Percentiles rank a stretch among this genome's conserved stretches.
Conservation (phyloP, 2,888 invertebrate genomes). For the Melinaea marsaeus region DNA sequence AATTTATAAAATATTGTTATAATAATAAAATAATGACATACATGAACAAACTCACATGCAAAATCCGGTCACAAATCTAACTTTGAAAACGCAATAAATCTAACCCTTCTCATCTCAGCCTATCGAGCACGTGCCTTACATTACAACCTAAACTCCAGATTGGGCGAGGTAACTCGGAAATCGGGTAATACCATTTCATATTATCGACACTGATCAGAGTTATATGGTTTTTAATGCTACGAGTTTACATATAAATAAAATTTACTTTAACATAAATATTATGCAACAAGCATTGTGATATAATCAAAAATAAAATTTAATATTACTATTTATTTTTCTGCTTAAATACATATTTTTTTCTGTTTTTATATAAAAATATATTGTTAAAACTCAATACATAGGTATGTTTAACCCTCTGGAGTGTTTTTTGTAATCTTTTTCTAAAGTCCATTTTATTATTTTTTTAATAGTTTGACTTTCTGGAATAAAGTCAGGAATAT, state of each 20-base stretch:
- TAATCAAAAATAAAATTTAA: no score
- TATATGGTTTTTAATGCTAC: background rate
- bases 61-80: slow-evolving; percentile 12
- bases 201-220: slow-evolving; percentile 6
- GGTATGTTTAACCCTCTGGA: no score
- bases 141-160: slow-evolving; percentile 14
- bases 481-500: no score
- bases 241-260: background rate
- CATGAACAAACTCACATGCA: background rate
- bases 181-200: slow-evolving; percentile 6
- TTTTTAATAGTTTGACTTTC: no score
- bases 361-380: no score
- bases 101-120: slow-evolving; percentile 17
- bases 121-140: slow-evolving; percentile 19
- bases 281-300: no score
- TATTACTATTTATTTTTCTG: no score
- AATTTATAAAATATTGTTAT: background rate
- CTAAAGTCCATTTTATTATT: no score
- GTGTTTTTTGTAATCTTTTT: no score
- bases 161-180: slow-evolving; percentile 7
- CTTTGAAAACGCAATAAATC: slow-evolving; percentile 15
- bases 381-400: no score
- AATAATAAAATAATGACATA: background rate
- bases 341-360: no score
- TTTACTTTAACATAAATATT: background rate